Conservation (phyloP, 2,113 vertebrate species). For the Anas platyrhynchos region DNA sequence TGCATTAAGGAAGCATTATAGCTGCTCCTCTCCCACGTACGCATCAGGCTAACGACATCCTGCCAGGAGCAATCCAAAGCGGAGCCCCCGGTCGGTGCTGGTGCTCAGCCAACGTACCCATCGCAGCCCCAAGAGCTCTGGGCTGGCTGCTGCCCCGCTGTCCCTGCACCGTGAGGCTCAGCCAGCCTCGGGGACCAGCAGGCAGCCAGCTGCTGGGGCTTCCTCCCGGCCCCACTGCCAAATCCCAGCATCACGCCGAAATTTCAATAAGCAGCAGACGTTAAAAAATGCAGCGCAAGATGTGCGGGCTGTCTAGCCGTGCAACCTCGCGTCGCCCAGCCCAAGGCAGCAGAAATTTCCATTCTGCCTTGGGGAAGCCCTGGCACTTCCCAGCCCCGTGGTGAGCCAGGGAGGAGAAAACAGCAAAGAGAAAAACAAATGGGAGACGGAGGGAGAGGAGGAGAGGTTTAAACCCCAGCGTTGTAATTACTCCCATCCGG, state of each 20-base stretch:
- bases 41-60: constrained; percentile 10
- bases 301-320: not conserved
- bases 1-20: constrained; percentile 24
- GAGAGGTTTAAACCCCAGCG: not conserved
- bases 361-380: not conserved
- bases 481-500: fast-evolving
- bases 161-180: not conserved
- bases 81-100: not conserved
- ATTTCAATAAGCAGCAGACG: fast-evolving
- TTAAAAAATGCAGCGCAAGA: not conserved
- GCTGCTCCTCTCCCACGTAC: constrained; percentile 48
- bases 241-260: fast-evolving
- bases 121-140: not conserved
- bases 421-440: not conserved
- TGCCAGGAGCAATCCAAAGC: constrained; percentile 15
- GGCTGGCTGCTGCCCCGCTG: not conserved
- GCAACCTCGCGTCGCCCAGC: not conserved
- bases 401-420: not conserved
- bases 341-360: not conserved
- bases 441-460: not conserved
- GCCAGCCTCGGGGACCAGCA: fast-evolving
- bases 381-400: not conserved
- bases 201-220: fast-evolving
- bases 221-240: not conserved
- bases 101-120: not conserved